A percentile compares a stretch with the other conserved stretches of the same genome.
These are phyloP conservation scores for Calvadosia cruxmelitensis DNA, from an alignment of 30 jellyfish, hydroid and myxozoan species.

Conservation along the genomic window DNA sequence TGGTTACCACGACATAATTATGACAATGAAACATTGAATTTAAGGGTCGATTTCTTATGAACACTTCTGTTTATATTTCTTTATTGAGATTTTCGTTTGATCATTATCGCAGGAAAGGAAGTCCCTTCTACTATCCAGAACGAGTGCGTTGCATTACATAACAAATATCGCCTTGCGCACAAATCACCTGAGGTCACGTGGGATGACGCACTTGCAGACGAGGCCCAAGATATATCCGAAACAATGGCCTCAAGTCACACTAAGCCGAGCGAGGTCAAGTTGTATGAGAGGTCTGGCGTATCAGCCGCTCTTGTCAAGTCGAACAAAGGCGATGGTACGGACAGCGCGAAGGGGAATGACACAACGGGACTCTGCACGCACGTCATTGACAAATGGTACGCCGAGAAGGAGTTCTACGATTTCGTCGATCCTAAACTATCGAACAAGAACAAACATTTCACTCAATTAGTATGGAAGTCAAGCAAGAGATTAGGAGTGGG, in stretches of 20 bases:
- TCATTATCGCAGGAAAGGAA: neutral
- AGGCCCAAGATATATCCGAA: conserved; percentile 49
- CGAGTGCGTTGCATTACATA: conserved; percentile 42
- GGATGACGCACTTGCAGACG: conserved; percentile 43
- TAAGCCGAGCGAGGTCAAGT: conserved; percentile 15
- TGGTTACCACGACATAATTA: no score
- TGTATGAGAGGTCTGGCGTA: conserved; percentile 55
- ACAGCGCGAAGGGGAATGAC: neutral
- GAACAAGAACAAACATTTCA: conserved; percentile 46
- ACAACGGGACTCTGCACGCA: conserved; percentile 26
- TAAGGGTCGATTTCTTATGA: no score
- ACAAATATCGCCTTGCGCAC: conserved; percentile 60
- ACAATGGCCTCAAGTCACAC: conserved; percentile 37
- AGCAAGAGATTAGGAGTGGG: conserved; percentile 61
- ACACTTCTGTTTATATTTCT: no score
- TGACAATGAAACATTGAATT: no score
- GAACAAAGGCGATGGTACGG: neutral
- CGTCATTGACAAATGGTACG: conserved; percentile 74
- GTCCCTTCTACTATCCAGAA: neutral
- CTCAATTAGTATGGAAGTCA: conserved; percentile 84
- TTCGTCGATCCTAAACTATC: conserved; percentile 51
- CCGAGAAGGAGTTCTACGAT: conserved; percentile 48
- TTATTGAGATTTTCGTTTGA: no score
- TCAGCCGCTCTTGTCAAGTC: conserved; percentile 4
- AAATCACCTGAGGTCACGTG: conserved; percentile 50